phyloP scores from a whole-genome alignment of 2,797 vertebrate genomes.

The Micropoecilia bifurca region DNA sequence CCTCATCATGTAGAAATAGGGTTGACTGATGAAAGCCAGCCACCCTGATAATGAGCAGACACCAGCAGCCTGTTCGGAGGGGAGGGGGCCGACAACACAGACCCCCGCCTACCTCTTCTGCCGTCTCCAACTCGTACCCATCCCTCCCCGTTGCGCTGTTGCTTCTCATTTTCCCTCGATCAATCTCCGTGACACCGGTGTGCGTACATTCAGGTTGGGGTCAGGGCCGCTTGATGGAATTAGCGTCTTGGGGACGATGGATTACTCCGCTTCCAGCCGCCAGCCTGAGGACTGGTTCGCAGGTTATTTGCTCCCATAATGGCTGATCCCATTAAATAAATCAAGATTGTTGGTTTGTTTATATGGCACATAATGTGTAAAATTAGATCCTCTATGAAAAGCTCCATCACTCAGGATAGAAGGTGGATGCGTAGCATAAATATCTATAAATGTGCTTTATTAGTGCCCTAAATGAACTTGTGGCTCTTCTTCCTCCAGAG shows the following conservation, averaged over 20 bases:
- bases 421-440: not conserved
- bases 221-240: constrained; percentile 59
- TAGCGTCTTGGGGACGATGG: constrained; percentile 60
- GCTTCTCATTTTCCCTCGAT: constrained; percentile 66
- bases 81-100: constrained; percentile 40
- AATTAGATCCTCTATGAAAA: not conserved
- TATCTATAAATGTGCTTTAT: not conserved
- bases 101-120: not conserved
- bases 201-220: constrained; percentile 50
- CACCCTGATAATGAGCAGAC: constrained; percentile 49
- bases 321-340: constrained; percentile 22
- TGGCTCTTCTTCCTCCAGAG: not conserved
- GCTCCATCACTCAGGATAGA: not conserved
- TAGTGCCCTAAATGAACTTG: not conserved
- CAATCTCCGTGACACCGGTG: constrained; percentile 63
- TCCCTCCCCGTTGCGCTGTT: constrained; percentile 34
- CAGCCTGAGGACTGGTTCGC: constrained; percentile 19
- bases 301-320: constrained; percentile 30
- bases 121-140: constrained; percentile 9
- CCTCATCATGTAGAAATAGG: constrained; percentile 43
- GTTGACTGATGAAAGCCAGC: constrained; percentile 51
- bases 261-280: constrained; percentile 46
- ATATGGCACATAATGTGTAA: constrained; percentile 1
- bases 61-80: constrained; percentile 28
- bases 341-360: constrained; percentile 19